phyloP scores from a whole-genome alignment of 2,797 vertebrate genomes.

The Clarias laeviceps region DNA sequence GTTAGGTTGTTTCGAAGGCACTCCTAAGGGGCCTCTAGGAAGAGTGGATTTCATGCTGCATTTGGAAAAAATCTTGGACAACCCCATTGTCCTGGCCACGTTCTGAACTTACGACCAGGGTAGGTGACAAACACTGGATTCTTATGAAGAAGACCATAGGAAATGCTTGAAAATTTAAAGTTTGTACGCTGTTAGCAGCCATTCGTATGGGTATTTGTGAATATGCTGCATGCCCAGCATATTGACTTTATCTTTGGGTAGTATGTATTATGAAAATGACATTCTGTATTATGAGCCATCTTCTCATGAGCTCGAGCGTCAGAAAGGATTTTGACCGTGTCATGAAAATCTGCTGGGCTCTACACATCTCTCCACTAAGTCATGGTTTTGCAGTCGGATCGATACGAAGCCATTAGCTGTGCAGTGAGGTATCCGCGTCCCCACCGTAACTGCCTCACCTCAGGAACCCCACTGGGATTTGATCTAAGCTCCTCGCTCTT shows the following conservation, averaged over 20 bases:
- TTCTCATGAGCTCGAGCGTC: not conserved
- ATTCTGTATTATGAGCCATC: not conserved
- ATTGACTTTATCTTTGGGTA: not conserved
- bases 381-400: constrained; percentile 43
- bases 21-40: no score
- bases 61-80: no score
- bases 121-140: no score
- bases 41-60: no score
- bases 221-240: not conserved
- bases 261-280: not conserved
- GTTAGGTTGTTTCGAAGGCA: no score
- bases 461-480: constrained; percentile 15
- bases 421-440: constrained; percentile 47
- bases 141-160: no score
- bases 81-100: no score
- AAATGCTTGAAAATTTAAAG: no score
- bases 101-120: no score
- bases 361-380: constrained; percentile 38
- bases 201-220: no score
- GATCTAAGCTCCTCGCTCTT: constrained; percentile 24
- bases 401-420: constrained; percentile 53
- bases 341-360: constrained; percentile 18
- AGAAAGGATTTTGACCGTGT: constrained; percentile 25
- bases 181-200: no score
- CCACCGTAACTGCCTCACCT: constrained; percentile 36